Conservation (phyloP, 2,888 invertebrate species). For the Cylloceria caligata region DNA sequence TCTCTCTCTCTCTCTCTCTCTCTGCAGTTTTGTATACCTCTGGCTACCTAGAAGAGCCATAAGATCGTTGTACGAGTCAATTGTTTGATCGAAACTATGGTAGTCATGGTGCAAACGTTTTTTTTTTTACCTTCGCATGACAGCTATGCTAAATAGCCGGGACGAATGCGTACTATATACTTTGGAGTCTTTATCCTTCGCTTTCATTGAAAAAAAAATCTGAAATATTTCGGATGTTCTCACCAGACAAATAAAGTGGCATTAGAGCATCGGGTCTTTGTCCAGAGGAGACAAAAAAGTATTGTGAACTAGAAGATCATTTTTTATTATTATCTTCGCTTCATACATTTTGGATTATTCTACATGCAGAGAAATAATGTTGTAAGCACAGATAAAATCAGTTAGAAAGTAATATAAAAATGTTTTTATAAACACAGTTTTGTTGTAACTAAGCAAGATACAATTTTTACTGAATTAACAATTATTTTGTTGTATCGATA, state of each 20-base stretch:
- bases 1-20: too few species aligned
- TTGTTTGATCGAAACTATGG: conserved; percentile 66
- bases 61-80: conserved; percentile 18
- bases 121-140: conserved; percentile 40
- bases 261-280: not conserved
- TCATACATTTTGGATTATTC: not conserved
- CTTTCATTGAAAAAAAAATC: conserved; percentile 28
- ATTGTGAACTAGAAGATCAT: not conserved
- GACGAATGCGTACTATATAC: conserved; percentile 28
- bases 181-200: conserved; percentile 22
- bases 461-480: not conserved
- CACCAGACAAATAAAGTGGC: conserved; percentile 22
- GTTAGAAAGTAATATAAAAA: not conserved
- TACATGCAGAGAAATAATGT: not conserved
- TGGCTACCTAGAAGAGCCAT: conserved; percentile 1
- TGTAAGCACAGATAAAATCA: not conserved
- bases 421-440: not conserved
- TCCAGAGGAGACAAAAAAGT: not conserved
- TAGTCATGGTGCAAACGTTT: conserved; percentile 57
- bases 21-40: not conserved
- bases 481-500: not conserved
- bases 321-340: conserved; percentile 4
- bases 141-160: conserved; percentile 40
- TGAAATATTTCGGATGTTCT: conserved; percentile 11
- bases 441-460: not conserved